phyloP scores from a whole-genome alignment of 2,113 vertebrate species.

The Colistium nudipinnis region DNA sequence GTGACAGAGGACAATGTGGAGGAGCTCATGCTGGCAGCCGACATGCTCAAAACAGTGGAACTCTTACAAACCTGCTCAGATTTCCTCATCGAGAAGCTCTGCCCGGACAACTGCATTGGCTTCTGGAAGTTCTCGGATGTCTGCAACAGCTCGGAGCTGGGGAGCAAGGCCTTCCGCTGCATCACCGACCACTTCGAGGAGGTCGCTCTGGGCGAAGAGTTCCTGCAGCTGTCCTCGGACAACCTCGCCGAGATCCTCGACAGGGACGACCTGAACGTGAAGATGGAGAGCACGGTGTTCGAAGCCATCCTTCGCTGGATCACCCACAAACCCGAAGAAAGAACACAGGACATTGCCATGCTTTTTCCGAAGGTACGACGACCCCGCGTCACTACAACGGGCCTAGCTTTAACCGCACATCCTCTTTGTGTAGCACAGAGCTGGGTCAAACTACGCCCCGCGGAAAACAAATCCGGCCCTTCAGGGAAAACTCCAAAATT shows the following conservation, averaged over 20 bases:
- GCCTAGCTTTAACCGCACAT: too few species aligned
- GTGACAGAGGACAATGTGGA: too few species aligned
- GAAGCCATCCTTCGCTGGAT: constrained; percentile 55
- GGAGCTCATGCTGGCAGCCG: too few species aligned
- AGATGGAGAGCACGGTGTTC: constrained; percentile 23
- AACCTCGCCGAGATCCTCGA: constrained; percentile 82
- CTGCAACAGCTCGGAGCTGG: constrained; percentile 63
- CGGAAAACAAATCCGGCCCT: too few species aligned
- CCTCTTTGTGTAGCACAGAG: too few species aligned
- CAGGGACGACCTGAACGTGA: constrained; percentile 50
- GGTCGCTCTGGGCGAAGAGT: constrained; percentile 76
- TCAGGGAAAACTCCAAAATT: too few species aligned
- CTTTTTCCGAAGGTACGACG: constrained; percentile 52
- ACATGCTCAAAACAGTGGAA: constrained; percentile 79
- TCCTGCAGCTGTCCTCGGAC: constrained; percentile 78
- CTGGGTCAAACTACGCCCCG: too few species aligned
- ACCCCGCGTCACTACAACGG: too few species aligned
- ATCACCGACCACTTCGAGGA: constrained; percentile 84
- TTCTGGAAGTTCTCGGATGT: constrained; percentile 77
- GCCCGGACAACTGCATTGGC: constrained; percentile 77
- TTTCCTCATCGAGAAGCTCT: constrained; percentile 81
- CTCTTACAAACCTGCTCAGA: constrained; percentile 78
- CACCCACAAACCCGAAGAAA: neutral
- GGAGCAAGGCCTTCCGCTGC: constrained; percentile 76
- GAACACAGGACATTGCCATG: neutral